Conservation (phyloP, 1,140 invertebrate genomes). For the Delia radicum region DNA sequence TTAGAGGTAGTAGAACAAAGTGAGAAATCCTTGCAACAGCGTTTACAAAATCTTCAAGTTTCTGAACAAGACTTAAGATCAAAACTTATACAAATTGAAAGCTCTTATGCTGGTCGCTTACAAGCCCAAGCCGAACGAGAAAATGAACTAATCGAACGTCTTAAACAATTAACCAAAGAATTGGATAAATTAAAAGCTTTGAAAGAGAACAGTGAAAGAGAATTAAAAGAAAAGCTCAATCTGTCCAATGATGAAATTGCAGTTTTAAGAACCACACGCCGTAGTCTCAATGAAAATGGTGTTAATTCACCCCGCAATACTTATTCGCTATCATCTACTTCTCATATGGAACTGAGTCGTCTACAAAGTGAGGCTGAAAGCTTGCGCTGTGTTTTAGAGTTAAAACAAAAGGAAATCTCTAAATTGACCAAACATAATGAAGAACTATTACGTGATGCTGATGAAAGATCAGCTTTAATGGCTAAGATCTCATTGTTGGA, state of each 20-base stretch:
- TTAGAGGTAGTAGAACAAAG: conserved; percentile 35
- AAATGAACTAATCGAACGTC: conserved; percentile 42
- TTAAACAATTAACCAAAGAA: conserved; percentile 42
- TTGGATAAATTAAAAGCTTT: conserved; percentile 34
- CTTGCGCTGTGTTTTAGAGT: conserved; percentile 71
- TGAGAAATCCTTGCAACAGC: conserved; percentile 43
- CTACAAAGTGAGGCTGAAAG: conserved; percentile 70
- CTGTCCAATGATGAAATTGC: conserved; percentile 51
- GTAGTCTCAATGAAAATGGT: conserved; percentile 24
- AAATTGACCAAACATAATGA: conserved; percentile 68
- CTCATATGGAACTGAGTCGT: conserved; percentile 46
- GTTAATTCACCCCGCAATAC: conserved; percentile 25
- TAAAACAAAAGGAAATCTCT: conserved; percentile 72
- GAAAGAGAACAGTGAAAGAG: conserved; percentile 38
- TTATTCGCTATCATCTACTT: background rate
- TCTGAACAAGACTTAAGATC: conserved; percentile 48
- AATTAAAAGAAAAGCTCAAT: conserved; percentile 46
- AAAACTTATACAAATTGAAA: conserved; percentile 39
- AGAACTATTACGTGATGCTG: conserved; percentile 59
- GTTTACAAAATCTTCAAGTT: conserved; percentile 39
- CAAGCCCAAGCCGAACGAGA: conserved; percentile 42
- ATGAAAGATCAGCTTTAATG: conserved; percentile 60
- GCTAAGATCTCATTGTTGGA: conserved; percentile 62
- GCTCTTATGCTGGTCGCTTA: conserved; percentile 35
- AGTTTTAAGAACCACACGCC: conserved; percentile 39